Evolutionary conservation across 2,797 vertebrate genomes (phyloP), one percentile per base, ranked within the genome.

Genomic region (Sebastes minor): DNA sequence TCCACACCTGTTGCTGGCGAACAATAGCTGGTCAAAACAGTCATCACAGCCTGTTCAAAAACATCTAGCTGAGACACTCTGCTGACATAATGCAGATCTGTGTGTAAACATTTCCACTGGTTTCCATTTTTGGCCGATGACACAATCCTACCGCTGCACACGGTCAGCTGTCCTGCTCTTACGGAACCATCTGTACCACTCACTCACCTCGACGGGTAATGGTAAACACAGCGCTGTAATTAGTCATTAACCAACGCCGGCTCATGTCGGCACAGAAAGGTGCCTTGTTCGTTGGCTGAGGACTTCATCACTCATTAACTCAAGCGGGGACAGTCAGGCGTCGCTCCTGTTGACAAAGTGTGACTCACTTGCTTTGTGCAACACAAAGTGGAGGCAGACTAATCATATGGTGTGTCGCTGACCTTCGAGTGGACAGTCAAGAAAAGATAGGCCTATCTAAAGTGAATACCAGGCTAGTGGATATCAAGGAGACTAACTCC

Each of bases 221-320:
- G 76, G 79, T 80, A 91, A 88, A 90, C 86, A 91, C 80, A 82
- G 67, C 35, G 76, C 71, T 46, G 78, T 53, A 89, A 93, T 94
- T 88, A 94, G 93, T 93, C 88, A 94, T 94, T 95, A 93, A 93
- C 91, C 56, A 85, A 86, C 71, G 32, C 35, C 5, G 35, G 67
- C 80, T 80, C 55, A 42, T 70, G 78, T 88, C 87, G n/a, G 85
- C 74, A 89, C 85, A 92, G 87, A 86, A 70, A 76, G 74, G 78
- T 7, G 82, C 88, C 89, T 95, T 93, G 92, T 93, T 90, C 79
- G 1, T 78, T 4, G 71, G 83, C 81, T 11, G 79, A 88, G 86
- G 86, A 78, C 74, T 91, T 89, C 76, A 80, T 94, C 92, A 95
- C 78, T 95, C 91, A 96, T 96, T 96, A 95, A 96, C 95, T 86